phyloP scores from a whole-genome alignment of 2,797 vertebrate genomes.

The Gadopsis marmoratus region DNA sequence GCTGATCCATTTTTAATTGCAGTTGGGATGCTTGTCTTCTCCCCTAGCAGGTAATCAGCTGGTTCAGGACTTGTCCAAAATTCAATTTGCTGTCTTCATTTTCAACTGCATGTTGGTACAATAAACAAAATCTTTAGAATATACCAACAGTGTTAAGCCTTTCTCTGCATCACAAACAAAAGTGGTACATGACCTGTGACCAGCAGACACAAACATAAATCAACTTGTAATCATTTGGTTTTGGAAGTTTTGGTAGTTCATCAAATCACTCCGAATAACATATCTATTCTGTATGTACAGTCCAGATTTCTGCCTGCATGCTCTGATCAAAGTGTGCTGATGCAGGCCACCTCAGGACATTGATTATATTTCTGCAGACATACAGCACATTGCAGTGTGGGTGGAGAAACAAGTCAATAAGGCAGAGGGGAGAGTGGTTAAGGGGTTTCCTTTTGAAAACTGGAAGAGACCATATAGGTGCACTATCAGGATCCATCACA shows the following conservation, averaged over 20 bases:
- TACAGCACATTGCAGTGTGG: conserved; percentile 66
- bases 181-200: background rate
- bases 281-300: conserved; percentile 14
- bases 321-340: conserved; percentile 65
- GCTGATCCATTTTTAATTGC: background rate
- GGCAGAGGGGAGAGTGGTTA: conserved; percentile 36
- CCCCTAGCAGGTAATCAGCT: background rate
- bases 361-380: conserved; percentile 59
- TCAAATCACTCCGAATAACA: conserved; percentile 18
- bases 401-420: conserved; percentile 63
- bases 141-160: background rate
- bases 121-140: background rate
- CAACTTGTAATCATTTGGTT: background rate
- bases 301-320: conserved; percentile 30
- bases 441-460: conserved; percentile 61
- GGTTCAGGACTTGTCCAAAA: background rate
- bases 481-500: conserved; percentile 40
- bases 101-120: background rate
- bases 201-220: background rate
- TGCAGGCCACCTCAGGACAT: conserved; percentile 51
- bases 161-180: background rate
- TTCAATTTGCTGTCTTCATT: background rate
- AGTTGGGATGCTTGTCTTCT: background rate
- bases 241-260: background rate
- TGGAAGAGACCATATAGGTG: conserved; percentile 40